phyloP scores from a whole-genome alignment of 2,888 invertebrate genomes.

The Fragum sueziense region DNA sequence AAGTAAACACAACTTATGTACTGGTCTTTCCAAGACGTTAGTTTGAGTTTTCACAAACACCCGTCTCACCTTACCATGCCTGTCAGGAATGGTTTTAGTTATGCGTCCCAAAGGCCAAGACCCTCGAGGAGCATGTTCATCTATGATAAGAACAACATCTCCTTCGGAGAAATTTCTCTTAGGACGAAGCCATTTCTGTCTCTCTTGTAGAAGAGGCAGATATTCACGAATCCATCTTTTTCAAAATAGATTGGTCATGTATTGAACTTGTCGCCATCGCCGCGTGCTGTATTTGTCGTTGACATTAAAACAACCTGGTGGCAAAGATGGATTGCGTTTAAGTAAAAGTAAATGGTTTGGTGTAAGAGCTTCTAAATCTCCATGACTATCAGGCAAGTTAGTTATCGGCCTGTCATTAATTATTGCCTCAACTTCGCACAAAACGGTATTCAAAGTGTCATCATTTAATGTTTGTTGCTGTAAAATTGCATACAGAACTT shows the following conservation, averaged over 20 bases:
- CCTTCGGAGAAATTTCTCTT: constrained; percentile 17
- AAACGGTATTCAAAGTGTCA: too few relatives aligned
- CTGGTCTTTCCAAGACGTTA: background rate
- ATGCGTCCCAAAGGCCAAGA: constrained; percentile 30
- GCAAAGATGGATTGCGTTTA: constrained; percentile 33
- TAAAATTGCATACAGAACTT: too few relatives aligned
- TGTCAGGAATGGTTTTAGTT: constrained; percentile 26
- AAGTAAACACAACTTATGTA: background rate
- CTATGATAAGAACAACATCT: constrained; percentile 34
- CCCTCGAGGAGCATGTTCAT: constrained; percentile 25
- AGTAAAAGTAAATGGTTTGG: constrained; percentile 5
- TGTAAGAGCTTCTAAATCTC: background rate
- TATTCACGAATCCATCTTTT: constrained; percentile 41
- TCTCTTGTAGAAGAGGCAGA: constrained; percentile 26
- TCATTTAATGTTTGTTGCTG: too few relatives aligned
- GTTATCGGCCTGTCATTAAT: too few relatives aligned
- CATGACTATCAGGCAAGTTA: background rate
- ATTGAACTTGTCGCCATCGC: constrained; percentile 51
- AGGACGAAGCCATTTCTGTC: constrained; percentile 30
- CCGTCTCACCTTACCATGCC: constrained; percentile 25
- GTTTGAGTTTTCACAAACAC: constrained; percentile 31
- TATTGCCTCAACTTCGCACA: too few relatives aligned
- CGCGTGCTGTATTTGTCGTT: constrained; percentile 35
- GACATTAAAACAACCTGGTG: constrained; percentile 38
- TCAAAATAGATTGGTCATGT: constrained; percentile 47